Conservation (phyloP, 2,888 invertebrate genomes). For the Lepetodrilus schrolli region DNA sequence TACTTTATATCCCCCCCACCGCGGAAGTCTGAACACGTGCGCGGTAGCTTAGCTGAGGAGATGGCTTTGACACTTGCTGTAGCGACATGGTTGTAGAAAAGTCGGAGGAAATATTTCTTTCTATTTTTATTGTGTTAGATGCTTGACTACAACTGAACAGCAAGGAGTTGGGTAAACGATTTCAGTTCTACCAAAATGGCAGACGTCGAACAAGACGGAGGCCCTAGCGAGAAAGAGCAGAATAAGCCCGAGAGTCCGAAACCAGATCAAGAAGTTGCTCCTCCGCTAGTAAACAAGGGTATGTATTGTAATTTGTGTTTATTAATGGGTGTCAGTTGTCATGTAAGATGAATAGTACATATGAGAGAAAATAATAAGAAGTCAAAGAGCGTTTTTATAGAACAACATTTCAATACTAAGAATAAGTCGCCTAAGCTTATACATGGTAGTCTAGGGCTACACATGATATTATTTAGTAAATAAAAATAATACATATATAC, state of each 20-base stretch:
- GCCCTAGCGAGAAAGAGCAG: constrained; percentile 68
- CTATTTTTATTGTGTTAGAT: too few species aligned
- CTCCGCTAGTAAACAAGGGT: constrained; percentile 67
- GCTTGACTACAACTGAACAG: neutral
- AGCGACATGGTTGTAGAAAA: neutral
- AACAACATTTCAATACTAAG: too few species aligned
- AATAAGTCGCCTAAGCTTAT: too few species aligned
- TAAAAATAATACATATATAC: too few species aligned
- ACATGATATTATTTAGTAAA: too few species aligned
- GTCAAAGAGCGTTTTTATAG: too few species aligned
- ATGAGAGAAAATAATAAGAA: too few species aligned
- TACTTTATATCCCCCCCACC: constrained; percentile 11
- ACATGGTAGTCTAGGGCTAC: too few species aligned
- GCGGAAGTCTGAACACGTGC: constrained; percentile 28
- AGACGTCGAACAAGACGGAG: constrained; percentile 55
- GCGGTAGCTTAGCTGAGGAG: neutral
- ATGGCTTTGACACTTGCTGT: too few species aligned
- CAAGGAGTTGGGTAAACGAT: neutral
- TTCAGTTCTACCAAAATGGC: constrained; percentile 47
- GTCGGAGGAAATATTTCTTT: constrained; percentile 1
- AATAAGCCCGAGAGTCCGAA: constrained; percentile 71
- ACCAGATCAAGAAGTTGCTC: constrained; percentile 69
- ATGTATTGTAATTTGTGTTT: constrained; percentile 32
- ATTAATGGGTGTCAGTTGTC: too few species aligned
- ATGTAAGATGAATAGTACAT: too few species aligned